Evolutionary conservation across 2,797 vertebrate genomes (phyloP), one percentile per base, ranked within the genome.

Genomic region (Protosalanx chinensis): DNA sequence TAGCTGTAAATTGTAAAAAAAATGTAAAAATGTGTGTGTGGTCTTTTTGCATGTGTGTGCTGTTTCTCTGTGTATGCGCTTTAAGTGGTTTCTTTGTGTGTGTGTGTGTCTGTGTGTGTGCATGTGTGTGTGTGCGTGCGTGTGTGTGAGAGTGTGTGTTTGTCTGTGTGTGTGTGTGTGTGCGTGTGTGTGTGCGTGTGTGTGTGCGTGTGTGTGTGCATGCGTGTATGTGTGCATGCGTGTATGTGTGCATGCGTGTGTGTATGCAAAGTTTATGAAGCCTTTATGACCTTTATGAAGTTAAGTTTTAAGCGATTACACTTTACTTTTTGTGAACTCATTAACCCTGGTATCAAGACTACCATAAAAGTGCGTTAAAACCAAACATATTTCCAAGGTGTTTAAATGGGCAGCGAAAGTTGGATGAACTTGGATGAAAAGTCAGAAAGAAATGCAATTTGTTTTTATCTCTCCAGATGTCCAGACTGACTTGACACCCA

Each of bases 11-110:
- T 27, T 27, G 23, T 27, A 27, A 27, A 27, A 27, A 27, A 27
- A 27, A 33, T 74, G 74, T 74, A 76, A 83, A 73, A 75, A 74
- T 41, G 32, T 78, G 87, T 82, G 85, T 82, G 71, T 71, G 73
- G 27, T 56, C 29, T 67, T 13, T 56, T 4, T 79, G 68, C 79
- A 70, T 78, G 74, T 76, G 64, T 73, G 70, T 76, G 46, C 60
- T 33, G 72, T 81, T 69, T 76, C 59, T 77, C 56, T 71, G 73
- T 74, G 70, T 81, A 60, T 51, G 60, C 30, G 35, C 20, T 65
- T 27, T 12, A 65, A 29, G 64, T 46, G 64, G 37, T 65, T 64
- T 64, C 30, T 37, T 18, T 64, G 41, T 65, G n/a, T 65, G 51
- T 37, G 61, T 64, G 68, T 46, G 68, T 46, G 56, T 71, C 59